Base-by-base conservation (phyloP, 2,888 invertebrate genomes). In the Tigriopus californicus region DNA sequence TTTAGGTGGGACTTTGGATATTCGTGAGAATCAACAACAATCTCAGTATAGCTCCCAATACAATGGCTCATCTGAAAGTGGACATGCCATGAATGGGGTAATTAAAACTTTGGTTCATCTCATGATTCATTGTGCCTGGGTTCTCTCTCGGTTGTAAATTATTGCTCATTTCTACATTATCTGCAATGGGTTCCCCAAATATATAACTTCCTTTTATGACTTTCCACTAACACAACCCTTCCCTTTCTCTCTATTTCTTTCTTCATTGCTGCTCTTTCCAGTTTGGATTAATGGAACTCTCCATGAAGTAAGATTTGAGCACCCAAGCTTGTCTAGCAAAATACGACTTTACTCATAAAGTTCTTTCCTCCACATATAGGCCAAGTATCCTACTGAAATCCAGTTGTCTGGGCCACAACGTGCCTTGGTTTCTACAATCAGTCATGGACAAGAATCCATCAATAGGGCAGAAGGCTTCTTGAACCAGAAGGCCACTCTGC, bases 331-430 rank as follows among this genome's bases (percentile, higher is more conserved):
- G 8, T 33, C 8, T 33, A 3, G 33, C 33, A 3, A 33, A 33
- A 33, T 5, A 33, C 3, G 3, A 3, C 33, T 33, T 8, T 5
- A 33, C 33, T 33, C 33, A 33, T 33, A 33, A 49, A 49, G 2
- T 20, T 13, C 15, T 20, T 18, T 70, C 1, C 66, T 15, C 40
- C 18, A 20, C 33, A 33, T 60, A 10, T 62, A 83, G 79, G 78
- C 83, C 47, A 87, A 90, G 69, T 84, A 85, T 69, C 82, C 85
- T 1, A 83, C 84, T 66, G 82, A 94, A 66, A 85, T 89, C 60
- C 83, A 85, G 48, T 80, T 91, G 47, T 81, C 85, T 59, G 90
- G 89, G 73, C 90, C 95, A 40, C 95, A 98, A 73, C 78, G 89
- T 61, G 97, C 94, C 4, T 75, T 98, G 64, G 74, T 92, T 44